A percentile compares a stretch with the other conserved stretches of the same genome.
Evolutionary conservation across 2,888 invertebrate genomes (phyloP).

Genomic region (Sinopyrophorus schimmeli): DNA sequence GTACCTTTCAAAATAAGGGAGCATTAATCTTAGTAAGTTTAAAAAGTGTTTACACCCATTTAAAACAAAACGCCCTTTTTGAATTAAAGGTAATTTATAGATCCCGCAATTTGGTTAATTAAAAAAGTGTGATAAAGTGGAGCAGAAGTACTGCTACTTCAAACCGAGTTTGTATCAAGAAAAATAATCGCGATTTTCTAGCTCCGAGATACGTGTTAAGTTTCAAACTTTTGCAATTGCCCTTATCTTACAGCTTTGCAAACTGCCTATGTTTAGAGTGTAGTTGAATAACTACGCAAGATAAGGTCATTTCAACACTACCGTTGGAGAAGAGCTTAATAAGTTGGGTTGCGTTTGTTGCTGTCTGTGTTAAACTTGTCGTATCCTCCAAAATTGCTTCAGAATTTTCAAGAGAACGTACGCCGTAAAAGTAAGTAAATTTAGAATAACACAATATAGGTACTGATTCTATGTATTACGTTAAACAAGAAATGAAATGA

Average conservation of each 20-base stretch:
- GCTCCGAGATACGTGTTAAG: slow-evolving; percentile 13
- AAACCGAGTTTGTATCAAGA: slow-evolving; percentile 8
- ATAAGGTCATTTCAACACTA: slow-evolving; percentile 16
- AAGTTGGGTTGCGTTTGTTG: slow-evolving; percentile 5
- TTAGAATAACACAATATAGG: no score
- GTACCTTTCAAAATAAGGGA: no score
- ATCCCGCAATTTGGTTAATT: slow-evolving; percentile 15
- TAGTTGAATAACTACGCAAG: slow-evolving; percentile 15
- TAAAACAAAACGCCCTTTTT: slow-evolving; percentile 11
- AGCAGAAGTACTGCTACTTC: slow-evolving; percentile 4
- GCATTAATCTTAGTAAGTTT: slow-evolving; percentile 5
- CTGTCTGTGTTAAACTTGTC: background rate
- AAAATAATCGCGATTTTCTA: slow-evolving; percentile 10
- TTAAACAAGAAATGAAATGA: no score
- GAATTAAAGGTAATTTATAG: slow-evolving; percentile 10
- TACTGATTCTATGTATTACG: no score
- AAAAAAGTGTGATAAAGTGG: slow-evolving; percentile 9
- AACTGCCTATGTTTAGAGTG: slow-evolving; percentile 16
- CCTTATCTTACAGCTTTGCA: slow-evolving; percentile 17
- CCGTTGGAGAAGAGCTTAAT: background rate
- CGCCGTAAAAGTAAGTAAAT: no score
- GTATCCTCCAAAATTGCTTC: no score
- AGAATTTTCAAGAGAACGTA: no score
- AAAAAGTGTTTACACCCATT: slow-evolving; percentile 8
- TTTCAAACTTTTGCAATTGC: slow-evolving; percentile 24